phyloP scores from a whole-genome alignment of 2,797 vertebrate species.

The Platyrinchus mystaceus region DNA sequence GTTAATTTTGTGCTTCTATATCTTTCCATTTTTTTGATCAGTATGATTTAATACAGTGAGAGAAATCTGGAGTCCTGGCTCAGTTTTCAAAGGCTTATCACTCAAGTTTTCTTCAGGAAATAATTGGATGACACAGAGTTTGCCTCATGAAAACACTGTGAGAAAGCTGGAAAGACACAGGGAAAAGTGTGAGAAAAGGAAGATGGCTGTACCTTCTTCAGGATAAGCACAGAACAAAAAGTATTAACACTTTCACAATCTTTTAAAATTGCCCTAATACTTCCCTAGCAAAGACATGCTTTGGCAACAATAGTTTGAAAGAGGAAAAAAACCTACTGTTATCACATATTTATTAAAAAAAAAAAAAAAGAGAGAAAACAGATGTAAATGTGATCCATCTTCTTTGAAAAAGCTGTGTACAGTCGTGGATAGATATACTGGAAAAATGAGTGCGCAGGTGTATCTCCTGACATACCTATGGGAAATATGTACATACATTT shows the following conservation, averaged over 20 bases:
- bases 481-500: neutral
- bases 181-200: slow-evolving; percentile 12
- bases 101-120: slow-evolving; percentile 44
- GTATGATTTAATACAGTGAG: slow-evolving; percentile 39
- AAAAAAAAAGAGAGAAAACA: neutral
- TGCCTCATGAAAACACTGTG: slow-evolving; percentile 28
- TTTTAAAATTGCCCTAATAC: neutral
- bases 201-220: neutral
- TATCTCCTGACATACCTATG: neutral
- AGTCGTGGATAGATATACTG: neutral
- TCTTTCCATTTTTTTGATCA: slow-evolving; percentile 17
- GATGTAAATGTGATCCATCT: neutral
- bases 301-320: neutral
- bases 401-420: neutral
- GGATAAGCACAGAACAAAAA: neutral
- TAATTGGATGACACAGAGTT: slow-evolving; percentile 57
- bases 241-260: neutral
- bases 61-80: slow-evolving; percentile 39
- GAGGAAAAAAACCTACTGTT: neutral
- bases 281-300: neutral
- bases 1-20: slow-evolving; percentile 11
- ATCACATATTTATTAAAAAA: neutral
- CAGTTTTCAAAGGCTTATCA: slow-evolving; percentile 42
- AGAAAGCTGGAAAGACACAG: slow-evolving; percentile 25
- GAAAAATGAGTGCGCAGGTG: neutral